A percentile compares a stretch with the other conserved stretches of the same genome.
phyloP scores from a whole-genome alignment of 2,888 invertebrate species.

The Arenicola marina region DNA sequence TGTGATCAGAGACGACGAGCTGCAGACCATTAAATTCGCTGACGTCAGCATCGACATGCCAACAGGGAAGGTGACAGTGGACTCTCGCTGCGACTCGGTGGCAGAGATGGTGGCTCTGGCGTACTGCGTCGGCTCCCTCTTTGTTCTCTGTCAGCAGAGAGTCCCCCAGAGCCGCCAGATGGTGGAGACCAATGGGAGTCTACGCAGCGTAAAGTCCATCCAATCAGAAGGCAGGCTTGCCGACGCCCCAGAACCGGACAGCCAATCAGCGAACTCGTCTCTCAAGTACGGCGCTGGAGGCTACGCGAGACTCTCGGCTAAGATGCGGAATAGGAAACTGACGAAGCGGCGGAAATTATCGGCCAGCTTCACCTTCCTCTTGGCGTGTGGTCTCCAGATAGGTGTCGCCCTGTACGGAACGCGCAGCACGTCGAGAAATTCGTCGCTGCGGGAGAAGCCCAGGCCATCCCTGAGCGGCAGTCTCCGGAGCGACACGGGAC shows the following conservation, averaged over 20 bases:
- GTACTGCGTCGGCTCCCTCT: constrained; percentile 28
- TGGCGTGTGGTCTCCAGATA: constrained; percentile 28
- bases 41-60: constrained; percentile 27
- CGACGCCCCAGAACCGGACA: background rate
- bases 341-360: constrained; percentile 24
- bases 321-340: constrained; percentile 9
- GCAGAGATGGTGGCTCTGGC: constrained; percentile 27
- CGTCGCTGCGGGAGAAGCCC: too few species aligned
- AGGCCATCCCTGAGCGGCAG: too few species aligned
- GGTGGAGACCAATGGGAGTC: constrained; percentile 7
- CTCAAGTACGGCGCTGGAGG: background rate
- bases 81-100: constrained; percentile 8
- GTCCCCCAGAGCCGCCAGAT: background rate
- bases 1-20: constrained; percentile 23
- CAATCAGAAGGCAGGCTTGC: background rate
- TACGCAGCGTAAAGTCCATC: constrained; percentile 16
- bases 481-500: too few species aligned
- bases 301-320: constrained; percentile 6
- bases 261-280: background rate
- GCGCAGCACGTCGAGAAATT: too few species aligned
- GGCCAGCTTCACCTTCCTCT: constrained; percentile 34
- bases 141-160: constrained; percentile 18
- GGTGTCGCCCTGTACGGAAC: constrained; percentile 16
- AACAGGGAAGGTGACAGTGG: constrained; percentile 21
- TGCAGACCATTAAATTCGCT: constrained; percentile 15